Evolutionary conservation across 2,888 invertebrate species (phyloP), one percentile per base, ranked within the genome.

Genomic region (Zhengitettix transpicula): DNA sequence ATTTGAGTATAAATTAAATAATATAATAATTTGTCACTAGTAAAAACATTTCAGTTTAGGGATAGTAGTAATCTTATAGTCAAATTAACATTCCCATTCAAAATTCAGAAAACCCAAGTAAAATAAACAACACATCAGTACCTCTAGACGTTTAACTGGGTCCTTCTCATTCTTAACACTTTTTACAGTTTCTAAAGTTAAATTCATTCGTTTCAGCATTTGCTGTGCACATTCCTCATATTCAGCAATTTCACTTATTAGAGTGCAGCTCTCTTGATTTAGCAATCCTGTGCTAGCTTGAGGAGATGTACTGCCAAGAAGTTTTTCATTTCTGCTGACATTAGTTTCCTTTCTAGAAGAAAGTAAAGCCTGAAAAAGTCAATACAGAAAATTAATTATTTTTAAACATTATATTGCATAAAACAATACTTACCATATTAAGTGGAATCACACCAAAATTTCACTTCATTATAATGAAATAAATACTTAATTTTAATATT

Each of bases 131-230:
- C 7, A 28, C 7, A 28, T 28, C 28, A 28, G 28, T 28, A 28
- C 28, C 78, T 82, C 82, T n/a, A 81, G 74, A 40, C 82, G 71
- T 71, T 79, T 81, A 58, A 77, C 74, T 51, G 82, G 82, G 72
- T 83, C 82, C 52, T 77, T 76, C 70, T 82, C 82, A 64, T 75
- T 75, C 58, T 73, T 74, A 10, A 61, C 79, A 57, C 77, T 78
- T 63, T 78, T 78, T 55, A 83, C 77, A 8, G 81, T 81, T 66
- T 78, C 73, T 67, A 81, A 70, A 77, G 79, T 77, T 52, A 77
- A 75, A 68, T 80, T 79, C 76, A 83, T 78, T 62, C 81, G 76
- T 1, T 77, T 73, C 64, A 76, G 68, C 77, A 81, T 78, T 61
- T 72, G 71, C 61, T 74, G 70, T n/a, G 75, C 74, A 55, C 72